These are phyloP conservation scores for Abscondita cerata DNA, from an alignment of 2,888 invertebrate species.

Conservation along the genomic window DNA sequence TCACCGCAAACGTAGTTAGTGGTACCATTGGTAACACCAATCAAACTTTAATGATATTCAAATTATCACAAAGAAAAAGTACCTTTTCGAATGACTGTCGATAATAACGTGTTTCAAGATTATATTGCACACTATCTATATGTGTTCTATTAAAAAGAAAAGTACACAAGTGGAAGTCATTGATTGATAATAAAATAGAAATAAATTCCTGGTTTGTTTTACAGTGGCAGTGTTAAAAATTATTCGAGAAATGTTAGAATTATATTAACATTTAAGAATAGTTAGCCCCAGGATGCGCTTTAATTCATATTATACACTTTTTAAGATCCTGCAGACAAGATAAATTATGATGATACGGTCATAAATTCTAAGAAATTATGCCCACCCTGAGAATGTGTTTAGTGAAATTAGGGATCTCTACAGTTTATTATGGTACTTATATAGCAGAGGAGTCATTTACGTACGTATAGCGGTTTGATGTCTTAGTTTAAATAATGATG, in stretches of 20 bases:
- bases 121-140: too few relatives aligned
- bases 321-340: slow-evolving; percentile 9
- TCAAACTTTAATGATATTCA: too few relatives aligned
- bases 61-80: too few relatives aligned
- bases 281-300: slow-evolving; percentile 15
- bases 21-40: too few relatives aligned
- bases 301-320: slow-evolving; percentile 9
- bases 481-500: too few relatives aligned
- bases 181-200: slow-evolving; percentile 28
- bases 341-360: slow-evolving; percentile 17
- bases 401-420: background rate
- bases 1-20: too few relatives aligned
- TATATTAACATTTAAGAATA: background rate
- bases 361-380: slow-evolving; percentile 17
- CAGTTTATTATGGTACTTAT: too few relatives aligned
- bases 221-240: slow-evolving; percentile 22
- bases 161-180: slow-evolving; percentile 31
- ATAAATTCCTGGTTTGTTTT: slow-evolving; percentile 33
- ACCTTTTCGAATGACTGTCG: too few relatives aligned
- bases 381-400: slow-evolving; percentile 1
- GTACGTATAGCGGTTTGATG: too few relatives aligned
- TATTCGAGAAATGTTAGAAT: slow-evolving; percentile 12
- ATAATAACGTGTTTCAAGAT: background rate
- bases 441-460: too few relatives aligned
- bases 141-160: slow-evolving; percentile 21